phyloP scores from a whole-genome alignment of 2,113 vertebrate species.

The Gallinago jamesoni region DNA sequence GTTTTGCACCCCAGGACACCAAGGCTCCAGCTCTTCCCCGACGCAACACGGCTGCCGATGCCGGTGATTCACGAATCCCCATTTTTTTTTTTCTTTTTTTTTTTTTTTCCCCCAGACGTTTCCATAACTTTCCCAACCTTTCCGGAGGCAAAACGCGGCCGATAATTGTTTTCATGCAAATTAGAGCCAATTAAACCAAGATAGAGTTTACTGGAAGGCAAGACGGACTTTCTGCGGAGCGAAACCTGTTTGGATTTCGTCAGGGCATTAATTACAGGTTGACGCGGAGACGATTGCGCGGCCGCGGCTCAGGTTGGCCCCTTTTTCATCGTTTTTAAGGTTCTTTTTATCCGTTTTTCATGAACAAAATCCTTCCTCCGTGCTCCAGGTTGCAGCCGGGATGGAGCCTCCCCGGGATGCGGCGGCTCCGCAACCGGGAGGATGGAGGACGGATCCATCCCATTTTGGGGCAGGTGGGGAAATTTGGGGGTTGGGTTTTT shows the following conservation, averaged over 20 bases:
- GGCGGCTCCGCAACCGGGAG: no score
- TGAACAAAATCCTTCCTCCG: no score
- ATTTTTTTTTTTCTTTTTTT: neutral
- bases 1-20: neutral
- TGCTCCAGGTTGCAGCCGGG: no score
- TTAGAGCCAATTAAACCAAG: slow-evolving; percentile 11
- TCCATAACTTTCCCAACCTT: slow-evolving; percentile 39
- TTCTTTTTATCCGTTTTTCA: neutral
- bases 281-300: neutral
- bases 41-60: fast-evolving
- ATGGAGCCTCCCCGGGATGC: no score
- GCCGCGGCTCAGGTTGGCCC: neutral
- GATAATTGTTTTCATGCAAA: slow-evolving; percentile 41
- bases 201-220: neutral
- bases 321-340: fast-evolving
- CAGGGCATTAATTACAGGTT: neutral
- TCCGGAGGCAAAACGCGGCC: neutral
- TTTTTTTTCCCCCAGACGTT: neutral
- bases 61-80: neutral
- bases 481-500: neutral
- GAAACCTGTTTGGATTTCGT: neutral
- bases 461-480: neutral
- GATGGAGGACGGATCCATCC: neutral
- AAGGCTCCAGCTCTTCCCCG: neutral
- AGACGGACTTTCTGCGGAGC: neutral